Evolutionary conservation across 1,140 invertebrate genomes (phyloP), one percentile per base, ranked within the genome.

Genomic region (Zelostemma sp.): DNA sequence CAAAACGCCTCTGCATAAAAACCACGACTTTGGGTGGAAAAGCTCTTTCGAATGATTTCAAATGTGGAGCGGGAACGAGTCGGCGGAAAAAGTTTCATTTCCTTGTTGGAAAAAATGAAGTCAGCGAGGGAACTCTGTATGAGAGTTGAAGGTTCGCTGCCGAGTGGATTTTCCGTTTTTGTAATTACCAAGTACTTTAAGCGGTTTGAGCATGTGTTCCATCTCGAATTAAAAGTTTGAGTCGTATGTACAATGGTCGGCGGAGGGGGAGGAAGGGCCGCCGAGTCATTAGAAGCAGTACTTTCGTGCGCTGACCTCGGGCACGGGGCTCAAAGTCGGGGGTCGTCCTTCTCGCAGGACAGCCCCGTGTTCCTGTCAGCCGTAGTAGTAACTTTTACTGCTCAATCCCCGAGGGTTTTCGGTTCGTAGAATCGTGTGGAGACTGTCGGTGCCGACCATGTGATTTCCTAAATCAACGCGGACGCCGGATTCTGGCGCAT

Each of bases 381-480:
- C 88, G 61, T 89, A 89, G 74, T 89, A 89, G 63, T 88, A 89
- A 73, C 88, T 88, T 66, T 86, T 88, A 58, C 84, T 88, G 64
- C 80, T 86, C 16, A 89, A 68, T 62, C 84, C 88, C 41, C 88
- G 80, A 0, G 88, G 86, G 53, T 83, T 86, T 5, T 80, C 81
- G 3, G 76, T 68, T 35, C 80, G 76, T 0, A 85, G 64, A 31
- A 85, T 85, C 40, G 82, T 84, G 74, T 85, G 84, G 1, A 85
- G 74, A 56, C 68, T 85, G 51, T 85, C 81, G 12, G 84, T 82
- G 35, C 82, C 84, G 14, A 85, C 81, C 84, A 85, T 85, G 48
- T 85, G 83, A 59, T 85, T 86, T 28, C 82, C 85, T n/a, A 83
- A 78, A 50, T 86, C 84, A 8, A 85, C 81, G 11, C 81, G 72